Evolutionary conservation across 2,797 vertebrate species (phyloP).

Genomic region (Artibeus lituratus): DNA sequence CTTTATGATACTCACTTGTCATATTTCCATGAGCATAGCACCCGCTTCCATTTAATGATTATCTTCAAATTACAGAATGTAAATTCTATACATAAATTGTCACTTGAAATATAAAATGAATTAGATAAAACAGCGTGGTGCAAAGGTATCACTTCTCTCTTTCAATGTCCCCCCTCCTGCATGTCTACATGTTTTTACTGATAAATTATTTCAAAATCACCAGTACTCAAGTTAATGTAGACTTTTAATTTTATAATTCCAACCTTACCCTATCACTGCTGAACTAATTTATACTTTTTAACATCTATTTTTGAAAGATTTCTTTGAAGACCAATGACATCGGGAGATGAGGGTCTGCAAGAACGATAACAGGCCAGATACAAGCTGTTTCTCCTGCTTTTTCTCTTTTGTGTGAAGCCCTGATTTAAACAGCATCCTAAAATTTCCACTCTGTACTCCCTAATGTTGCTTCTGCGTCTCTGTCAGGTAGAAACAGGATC

Average conservation of each 20-base stretch:
- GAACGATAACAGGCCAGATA: background rate
- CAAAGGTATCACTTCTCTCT: background rate
- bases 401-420: background rate
- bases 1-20: background rate
- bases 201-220: background rate
- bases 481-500: background rate
- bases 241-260: background rate
- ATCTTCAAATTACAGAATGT: background rate
- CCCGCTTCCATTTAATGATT: background rate
- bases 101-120: conserved; percentile 21
- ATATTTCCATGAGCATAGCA: background rate
- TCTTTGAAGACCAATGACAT: background rate
- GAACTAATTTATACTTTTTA: background rate
- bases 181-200: background rate
- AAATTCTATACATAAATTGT: conserved; percentile 15
- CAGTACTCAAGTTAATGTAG: background rate
- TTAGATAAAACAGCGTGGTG: background rate
- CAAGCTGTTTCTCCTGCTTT: background rate
- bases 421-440: background rate
- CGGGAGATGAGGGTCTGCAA: background rate
- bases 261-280: background rate
- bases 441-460: background rate
- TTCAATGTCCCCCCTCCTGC: background rate
- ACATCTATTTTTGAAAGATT: background rate
- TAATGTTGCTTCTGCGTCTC: background rate